Base-by-base conservation (phyloP, 2,888 invertebrate genomes). In the Chironomus riparius region DNA sequence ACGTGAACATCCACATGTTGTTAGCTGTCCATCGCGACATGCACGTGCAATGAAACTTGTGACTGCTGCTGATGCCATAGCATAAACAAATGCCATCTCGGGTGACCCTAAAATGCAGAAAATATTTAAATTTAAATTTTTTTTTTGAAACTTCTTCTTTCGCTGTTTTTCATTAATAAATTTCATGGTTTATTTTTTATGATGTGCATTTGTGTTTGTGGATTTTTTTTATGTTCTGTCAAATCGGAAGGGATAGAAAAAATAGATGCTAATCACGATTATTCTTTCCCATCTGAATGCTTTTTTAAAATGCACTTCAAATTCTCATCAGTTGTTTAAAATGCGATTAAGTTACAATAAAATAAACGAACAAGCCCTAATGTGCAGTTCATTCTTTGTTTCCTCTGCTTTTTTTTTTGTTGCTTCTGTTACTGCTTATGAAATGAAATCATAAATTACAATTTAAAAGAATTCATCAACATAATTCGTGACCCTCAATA, bases 11-110 rank as follows among this genome's bases (percentile, higher is more conserved):
- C 95, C 94, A 82, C 98, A 98, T 74, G 93, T 94, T 4, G 92
- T 88, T 76, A 97, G 87, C 78, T 93, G 90, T 0, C 97, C 97
- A 81, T 97, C 95, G 73, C 96, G 89, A 81, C 98, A 98, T 3
- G 95, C 91, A 65, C 97, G 87, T 24, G 96, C 92, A 77, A 98
- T 88, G 15, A 95, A 88, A 80, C 97, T 90, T 0, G 95, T 92
- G 3, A 97, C 95, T 4, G 92, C 92, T 0, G 97, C 97, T 0
- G 96, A 89, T 0, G 93, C 91, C 78, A 97, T 87, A 0, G 97
- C 95, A 83, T 97, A 92, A 24, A 94, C 92, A 84, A 95, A 97
- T 0, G 96, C 97, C 22, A 95, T 92, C 85, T 98, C 94, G 79
- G 92, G 87, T 78, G 93, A 92, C 12, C 91, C 93, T 93, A 82